Evolutionary conservation across 2,888 invertebrate species (phyloP).

Genomic region (Octonoba sinensis): DNA sequence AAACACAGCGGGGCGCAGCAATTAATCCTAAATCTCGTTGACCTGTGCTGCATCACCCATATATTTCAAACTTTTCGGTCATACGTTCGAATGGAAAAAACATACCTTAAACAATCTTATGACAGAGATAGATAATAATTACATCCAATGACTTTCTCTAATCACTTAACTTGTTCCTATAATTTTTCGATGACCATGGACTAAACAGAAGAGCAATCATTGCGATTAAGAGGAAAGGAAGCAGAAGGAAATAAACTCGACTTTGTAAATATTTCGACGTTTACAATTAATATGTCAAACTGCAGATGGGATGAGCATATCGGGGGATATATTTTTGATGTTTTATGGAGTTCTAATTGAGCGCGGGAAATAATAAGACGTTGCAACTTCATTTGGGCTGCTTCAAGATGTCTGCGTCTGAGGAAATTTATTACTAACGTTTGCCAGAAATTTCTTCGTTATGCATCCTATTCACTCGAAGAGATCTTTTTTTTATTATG

Average conservation of each 20-base stretch:
- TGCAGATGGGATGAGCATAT: slow-evolving; percentile 44
- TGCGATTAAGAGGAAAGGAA: slow-evolving; percentile 22
- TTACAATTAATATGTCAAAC: slow-evolving; percentile 59
- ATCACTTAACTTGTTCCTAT: slow-evolving; percentile 61
- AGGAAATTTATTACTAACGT: slow-evolving; percentile 41
- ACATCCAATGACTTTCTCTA: slow-evolving; percentile 46
- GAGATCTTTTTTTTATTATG: no score
- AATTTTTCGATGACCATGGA: slow-evolving; percentile 48
- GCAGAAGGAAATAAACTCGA: slow-evolving; percentile 26
- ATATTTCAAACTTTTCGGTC: slow-evolving; percentile 40
- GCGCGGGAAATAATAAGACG: slow-evolving; percentile 60
- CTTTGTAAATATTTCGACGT: slow-evolving; percentile 55
- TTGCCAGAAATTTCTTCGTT: no score
- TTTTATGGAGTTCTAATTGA: slow-evolving; percentile 62
- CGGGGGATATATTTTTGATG: slow-evolving; percentile 51
- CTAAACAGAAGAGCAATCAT: slow-evolving; percentile 37
- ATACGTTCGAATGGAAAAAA: slow-evolving; percentile 39
- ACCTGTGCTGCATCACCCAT: slow-evolving; percentile 45
- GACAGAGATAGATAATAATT: slow-evolving; percentile 60
- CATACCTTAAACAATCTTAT: slow-evolving; percentile 42
- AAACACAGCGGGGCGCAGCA: slow-evolving; percentile 47
- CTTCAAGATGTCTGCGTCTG: slow-evolving; percentile 35
- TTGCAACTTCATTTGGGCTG: slow-evolving; percentile 62
- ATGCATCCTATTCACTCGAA: no score
- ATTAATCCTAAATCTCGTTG: slow-evolving; percentile 63